phyloP scores from a whole-genome alignment of 2,113 vertebrate genomes.

The Scolopax mira region DNA sequence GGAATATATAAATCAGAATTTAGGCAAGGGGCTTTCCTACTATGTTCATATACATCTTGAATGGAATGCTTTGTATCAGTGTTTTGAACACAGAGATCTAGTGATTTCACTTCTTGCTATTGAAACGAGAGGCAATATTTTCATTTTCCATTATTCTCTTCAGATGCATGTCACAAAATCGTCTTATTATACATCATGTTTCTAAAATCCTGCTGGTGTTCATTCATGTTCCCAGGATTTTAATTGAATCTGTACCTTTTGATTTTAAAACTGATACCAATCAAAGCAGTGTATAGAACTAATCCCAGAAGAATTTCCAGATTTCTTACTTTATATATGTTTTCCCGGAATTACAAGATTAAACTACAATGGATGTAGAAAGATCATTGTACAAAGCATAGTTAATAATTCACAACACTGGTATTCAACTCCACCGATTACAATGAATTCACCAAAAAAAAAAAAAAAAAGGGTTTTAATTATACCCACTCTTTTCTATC shows the following conservation, averaged over 20 bases:
- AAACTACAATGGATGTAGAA: constrained; percentile 38
- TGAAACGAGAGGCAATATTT: neutral
- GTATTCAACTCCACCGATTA: constrained; percentile 15
- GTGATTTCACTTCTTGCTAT: neutral
- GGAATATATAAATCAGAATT: constrained; percentile 16
- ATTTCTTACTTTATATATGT: neutral
- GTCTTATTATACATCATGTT: neutral
- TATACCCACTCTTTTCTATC: neutral
- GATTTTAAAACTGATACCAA: constrained; percentile 39
- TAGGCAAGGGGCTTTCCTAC: neutral
- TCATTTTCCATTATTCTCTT: neutral
- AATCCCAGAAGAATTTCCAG: constrained; percentile 21
- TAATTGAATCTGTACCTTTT: neutral
- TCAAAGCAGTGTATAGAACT: constrained; percentile 34
- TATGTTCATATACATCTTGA: neutral
- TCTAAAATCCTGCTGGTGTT: neutral
- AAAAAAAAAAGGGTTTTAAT: neutral
- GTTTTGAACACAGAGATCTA: neutral
- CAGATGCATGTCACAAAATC: neutral
- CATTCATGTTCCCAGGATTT: neutral
- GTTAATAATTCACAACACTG: constrained; percentile 42
- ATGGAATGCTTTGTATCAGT: constrained; percentile 15
- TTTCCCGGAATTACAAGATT: constrained; percentile 40
- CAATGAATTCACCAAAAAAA: constrained; percentile 30
- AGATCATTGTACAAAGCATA: constrained; percentile 37